phyloP scores from a whole-genome alignment of 2,797 vertebrate genomes.

The Sciurus carolinensis region DNA sequence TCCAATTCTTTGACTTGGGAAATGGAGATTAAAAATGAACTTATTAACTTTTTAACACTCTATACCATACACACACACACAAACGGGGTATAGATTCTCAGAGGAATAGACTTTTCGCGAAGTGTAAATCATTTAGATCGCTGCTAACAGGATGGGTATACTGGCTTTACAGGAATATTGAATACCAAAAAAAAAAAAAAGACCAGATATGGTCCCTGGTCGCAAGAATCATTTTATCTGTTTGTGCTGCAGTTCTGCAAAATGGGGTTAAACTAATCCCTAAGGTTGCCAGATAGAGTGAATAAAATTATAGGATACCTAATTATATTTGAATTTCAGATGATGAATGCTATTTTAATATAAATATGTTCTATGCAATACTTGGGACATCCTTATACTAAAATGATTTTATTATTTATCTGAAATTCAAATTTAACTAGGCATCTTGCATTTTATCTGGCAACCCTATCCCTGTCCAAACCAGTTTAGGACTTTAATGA shows the following conservation, averaged over 20 bases:
- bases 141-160: neutral
- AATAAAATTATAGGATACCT: neutral
- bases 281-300: neutral
- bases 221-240: neutral
- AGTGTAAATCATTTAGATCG: slow-evolving; percentile 69
- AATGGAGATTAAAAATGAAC: slow-evolving; percentile 31
- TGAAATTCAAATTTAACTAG: slow-evolving; percentile 44
- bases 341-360: neutral
- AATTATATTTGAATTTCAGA: slow-evolving; percentile 53
- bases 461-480: neutral
- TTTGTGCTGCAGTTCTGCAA: neutral
- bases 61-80: neutral
- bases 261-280: neutral
- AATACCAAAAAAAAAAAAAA: neutral
- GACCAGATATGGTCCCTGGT: neutral
- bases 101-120: slow-evolving; percentile 57
- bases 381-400: neutral
- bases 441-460: slow-evolving; percentile 1
- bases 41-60: slow-evolving; percentile 40
- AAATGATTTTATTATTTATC: neutral
- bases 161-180: slow-evolving; percentile 35
- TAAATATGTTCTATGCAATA: neutral
- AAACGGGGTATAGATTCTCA: neutral
- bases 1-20: slow-evolving; percentile 17
- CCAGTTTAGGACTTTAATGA: slow-evolving; percentile 16